Conservation (phyloP, 2,113 vertebrate genomes). For the Scortum barcoo region DNA sequence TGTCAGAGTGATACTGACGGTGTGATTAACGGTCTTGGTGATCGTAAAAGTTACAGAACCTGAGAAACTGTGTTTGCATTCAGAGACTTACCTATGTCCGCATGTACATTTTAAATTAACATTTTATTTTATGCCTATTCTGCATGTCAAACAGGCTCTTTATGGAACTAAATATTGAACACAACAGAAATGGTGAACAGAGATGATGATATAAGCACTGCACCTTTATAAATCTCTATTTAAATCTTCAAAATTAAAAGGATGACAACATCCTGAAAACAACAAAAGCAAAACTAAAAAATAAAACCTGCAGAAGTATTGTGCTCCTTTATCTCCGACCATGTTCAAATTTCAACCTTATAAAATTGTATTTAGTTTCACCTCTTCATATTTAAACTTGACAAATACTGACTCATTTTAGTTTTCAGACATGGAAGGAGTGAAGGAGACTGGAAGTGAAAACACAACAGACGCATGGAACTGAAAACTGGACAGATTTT, state of each 20-base stretch:
- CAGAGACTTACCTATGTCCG: conserved; percentile 37
- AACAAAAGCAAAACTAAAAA: conserved; percentile 28
- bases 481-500: background rate
- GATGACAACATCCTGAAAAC: background rate
- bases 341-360: background rate
- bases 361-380: conserved; percentile 14
- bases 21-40: background rate
- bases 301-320: conserved; percentile 7
- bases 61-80: conserved; percentile 57
- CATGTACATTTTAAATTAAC: conserved; percentile 27
- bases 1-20: background rate
- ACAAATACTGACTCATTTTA: background rate
- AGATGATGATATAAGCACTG: conserved; percentile 16
- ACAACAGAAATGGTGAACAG: background rate
- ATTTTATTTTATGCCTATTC: conserved; percentile 22
- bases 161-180: conserved; percentile 7
- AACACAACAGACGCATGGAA: background rate
- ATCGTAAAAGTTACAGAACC: conserved; percentile 37
- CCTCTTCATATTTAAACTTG: conserved; percentile 5
- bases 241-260: conserved; percentile 23
- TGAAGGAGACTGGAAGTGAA: background rate
- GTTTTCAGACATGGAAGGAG: conserved; percentile 13
- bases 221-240: conserved; percentile 18
- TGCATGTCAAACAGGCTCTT: conserved; percentile 21
- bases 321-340: background rate